These are phyloP conservation scores for Heterotis niloticus DNA, from an alignment of 2,113 vertebrate genomes.

Conservation along the genomic window DNA sequence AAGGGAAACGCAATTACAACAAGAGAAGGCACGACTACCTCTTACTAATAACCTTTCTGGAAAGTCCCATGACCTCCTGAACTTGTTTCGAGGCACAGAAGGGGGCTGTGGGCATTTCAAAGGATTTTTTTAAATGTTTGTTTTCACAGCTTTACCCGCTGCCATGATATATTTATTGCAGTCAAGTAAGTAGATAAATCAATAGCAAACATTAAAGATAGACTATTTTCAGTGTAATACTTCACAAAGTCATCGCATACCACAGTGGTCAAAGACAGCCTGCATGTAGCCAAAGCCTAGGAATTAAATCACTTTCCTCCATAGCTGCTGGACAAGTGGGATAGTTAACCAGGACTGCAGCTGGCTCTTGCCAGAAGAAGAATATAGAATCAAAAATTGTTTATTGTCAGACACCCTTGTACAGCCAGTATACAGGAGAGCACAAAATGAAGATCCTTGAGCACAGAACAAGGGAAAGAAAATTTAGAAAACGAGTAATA, in stretches of 20 bases:
- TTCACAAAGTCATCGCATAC: constrained; percentile 7
- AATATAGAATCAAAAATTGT: too few species aligned
- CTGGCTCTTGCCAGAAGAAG: too few species aligned
- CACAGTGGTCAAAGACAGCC: not conserved
- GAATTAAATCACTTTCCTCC: not conserved
- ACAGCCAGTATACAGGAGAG: too few species aligned
- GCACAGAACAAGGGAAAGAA: too few species aligned
- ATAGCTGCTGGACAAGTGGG: not conserved
- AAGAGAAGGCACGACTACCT: constrained; percentile 18
- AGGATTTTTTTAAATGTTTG: not conserved
- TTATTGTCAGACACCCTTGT: too few species aligned
- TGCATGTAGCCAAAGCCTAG: not conserved
- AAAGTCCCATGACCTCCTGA: constrained; percentile 21
- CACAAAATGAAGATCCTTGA: too few species aligned
- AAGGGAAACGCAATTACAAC: constrained; percentile 19
- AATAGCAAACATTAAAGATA: not conserved
- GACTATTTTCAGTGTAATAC: not conserved
- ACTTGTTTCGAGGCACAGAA: constrained; percentile 19
- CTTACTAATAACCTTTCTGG: constrained; percentile 12
- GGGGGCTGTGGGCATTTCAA: not conserved
- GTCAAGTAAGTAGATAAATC: not conserved
- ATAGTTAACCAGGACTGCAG: too few species aligned
- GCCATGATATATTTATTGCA: not conserved
- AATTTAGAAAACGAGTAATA: too few species aligned
- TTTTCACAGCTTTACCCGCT: not conserved